A percentile compares a stretch with the other conserved stretches of the same genome.
phyloP scores from a whole-genome alignment of 1,140 invertebrate genomes.

The Physella acuta region DNA sequence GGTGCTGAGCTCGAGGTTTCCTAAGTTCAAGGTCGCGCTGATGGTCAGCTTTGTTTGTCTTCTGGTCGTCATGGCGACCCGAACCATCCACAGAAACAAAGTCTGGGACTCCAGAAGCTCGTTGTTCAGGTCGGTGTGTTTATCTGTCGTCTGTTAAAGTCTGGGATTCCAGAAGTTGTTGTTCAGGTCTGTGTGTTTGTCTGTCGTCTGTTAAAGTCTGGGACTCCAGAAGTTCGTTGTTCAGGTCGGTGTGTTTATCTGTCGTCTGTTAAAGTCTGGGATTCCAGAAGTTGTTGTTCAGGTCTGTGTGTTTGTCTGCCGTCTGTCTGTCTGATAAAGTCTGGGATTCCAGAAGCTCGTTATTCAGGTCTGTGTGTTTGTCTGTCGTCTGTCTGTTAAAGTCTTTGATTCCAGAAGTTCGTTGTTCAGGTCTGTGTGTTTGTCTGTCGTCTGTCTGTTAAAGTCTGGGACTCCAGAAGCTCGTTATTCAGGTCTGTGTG shows the following conservation, averaged over 20 bases:
- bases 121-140: slow-evolving; percentile 56
- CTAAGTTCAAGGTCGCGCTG: slow-evolving; percentile 53
- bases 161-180: too few relatives aligned
- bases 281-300: slow-evolving; percentile 70
- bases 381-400: too few relatives aligned
- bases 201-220: slow-evolving; percentile 75
- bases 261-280: too few relatives aligned
- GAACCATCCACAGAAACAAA: slow-evolving; percentile 70
- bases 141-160: too few relatives aligned
- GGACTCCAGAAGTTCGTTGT: slow-evolving; percentile 72
- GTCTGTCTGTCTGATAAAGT: slow-evolving; percentile 75
- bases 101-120: slow-evolving; percentile 80
- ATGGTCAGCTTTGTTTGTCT: slow-evolving; percentile 60
- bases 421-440: slow-evolving; percentile 62
- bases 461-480: slow-evolving; percentile 78
- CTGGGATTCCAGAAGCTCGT: slow-evolving; percentile 76
- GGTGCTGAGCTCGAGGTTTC: not conserved
- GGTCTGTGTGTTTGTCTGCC: slow-evolving; percentile 58
- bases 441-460: slow-evolving; percentile 60
- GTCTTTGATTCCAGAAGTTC: too few relatives aligned
- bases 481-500: slow-evolving; percentile 61
- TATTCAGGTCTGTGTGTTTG: slow-evolving; percentile 57
- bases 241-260: slow-evolving; percentile 55
- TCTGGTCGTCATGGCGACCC: slow-evolving; percentile 66
- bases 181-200: slow-evolving; percentile 59